Evolutionary conservation across 2,888 invertebrate species (phyloP), one percentile per base, ranked within the genome.

Genomic region (Azorinus chamasolen): DNA sequence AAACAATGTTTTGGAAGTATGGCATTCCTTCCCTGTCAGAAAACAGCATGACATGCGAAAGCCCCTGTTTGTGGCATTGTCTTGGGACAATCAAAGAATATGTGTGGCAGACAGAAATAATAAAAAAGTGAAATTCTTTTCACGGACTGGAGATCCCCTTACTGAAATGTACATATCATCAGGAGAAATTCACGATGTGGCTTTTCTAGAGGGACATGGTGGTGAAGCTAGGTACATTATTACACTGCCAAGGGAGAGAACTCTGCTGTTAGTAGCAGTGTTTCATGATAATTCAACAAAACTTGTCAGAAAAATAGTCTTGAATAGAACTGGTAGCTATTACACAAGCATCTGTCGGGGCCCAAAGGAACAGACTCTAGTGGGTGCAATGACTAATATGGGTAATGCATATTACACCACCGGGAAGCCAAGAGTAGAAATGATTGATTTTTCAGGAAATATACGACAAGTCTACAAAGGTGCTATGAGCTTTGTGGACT

Each of bases 21-120:
- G 70, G 76, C 73, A 80, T 24, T 73, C 58, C 2, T 77, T 80
- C 64, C 80, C 74, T 22, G 18, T 77, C 16, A 62, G 61, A 37
- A 57, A 73, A 41, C 66, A 73, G 48, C 25, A 58, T 51, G 80
- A 80, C 54, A 27, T 55, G 5, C 46, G 66, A 27, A 41, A 39
- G n/a, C 73, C 80, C 0, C 20, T 65, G 39, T 41, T 51, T 4
- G 66, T 76, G 0, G 57, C 70, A 3, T 10, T 80, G 25, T 32
- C 63, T n/a, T 80, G 80, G 80, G 61, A 80, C 14, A 18, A 39
- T 14, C 50, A 57, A 8, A 62, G 58, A 37, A 66, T 80, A 39
- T 73, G 73, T 59, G 45, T 80, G 5, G 73, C 72, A 41, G 80
- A 80, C 37, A 53, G 66, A 16, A 53, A 62, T 1, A 80, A 80